phyloP scores from a whole-genome alignment of 53 echinoderm and acorn worm species.

The Crossaster papposus region DNA sequence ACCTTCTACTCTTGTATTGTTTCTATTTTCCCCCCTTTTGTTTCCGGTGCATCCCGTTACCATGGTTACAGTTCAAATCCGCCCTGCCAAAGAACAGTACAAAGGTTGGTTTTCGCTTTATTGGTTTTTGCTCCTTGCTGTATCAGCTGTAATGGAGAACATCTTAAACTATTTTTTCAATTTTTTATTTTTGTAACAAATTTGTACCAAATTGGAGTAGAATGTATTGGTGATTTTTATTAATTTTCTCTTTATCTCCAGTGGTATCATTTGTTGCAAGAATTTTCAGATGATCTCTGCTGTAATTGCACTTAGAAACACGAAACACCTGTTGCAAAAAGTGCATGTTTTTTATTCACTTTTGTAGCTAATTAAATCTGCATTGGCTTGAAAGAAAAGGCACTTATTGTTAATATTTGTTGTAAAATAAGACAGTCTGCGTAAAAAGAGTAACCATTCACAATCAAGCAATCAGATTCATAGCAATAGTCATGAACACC shows the following conservation, averaged over 20 bases:
- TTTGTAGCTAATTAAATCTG: not conserved
- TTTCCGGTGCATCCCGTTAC: constrained; percentile 3
- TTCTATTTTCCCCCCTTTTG: constrained; percentile 12
- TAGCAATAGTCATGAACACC: not conserved
- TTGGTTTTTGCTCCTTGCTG: constrained; percentile 22
- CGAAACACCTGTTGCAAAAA: not conserved
- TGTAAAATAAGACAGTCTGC: not conserved
- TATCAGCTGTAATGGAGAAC: not conserved
- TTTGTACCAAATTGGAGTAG: too few species aligned
- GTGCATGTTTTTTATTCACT: not conserved
- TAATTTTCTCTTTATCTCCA: not conserved
- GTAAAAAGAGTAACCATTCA: not conserved
- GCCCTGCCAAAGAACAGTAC: constrained; percentile 85
- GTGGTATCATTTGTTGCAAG: not conserved
- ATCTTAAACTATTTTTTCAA: constrained; percentile 17
- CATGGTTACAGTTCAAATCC: constrained; percentile 74
- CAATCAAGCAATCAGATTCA: not conserved
- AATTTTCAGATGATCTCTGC: not conserved
- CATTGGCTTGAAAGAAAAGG: not conserved
- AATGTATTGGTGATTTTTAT: not conserved
- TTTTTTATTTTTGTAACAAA: too few species aligned
- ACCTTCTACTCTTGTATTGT: constrained; percentile 42
- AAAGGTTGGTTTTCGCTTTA: constrained; percentile 88
- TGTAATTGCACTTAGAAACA: not conserved
- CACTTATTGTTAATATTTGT: not conserved